Base-by-base conservation (phyloP, 2,113 vertebrate species). In the Eulemur macaco region DNA sequence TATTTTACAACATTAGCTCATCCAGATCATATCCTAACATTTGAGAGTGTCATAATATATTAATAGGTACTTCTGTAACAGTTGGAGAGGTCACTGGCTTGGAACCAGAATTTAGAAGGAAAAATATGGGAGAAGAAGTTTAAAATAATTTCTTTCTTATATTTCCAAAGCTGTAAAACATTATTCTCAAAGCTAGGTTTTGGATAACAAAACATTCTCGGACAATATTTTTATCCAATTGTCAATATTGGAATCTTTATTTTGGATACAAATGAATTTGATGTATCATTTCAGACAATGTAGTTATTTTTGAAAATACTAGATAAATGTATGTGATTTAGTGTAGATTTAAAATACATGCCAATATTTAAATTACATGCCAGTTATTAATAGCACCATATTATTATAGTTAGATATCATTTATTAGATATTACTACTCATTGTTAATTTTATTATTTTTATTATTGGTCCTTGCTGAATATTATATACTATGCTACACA, bases 1-100 rank as follows among this genome's bases (percentile, higher is more conserved):
- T 50, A 68, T 78, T 96, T 93, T 89, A 89, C 64, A 89, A 89
- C 45, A 47, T 68, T 17, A 81, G 39, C n/a, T 92, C 15, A 91
- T 13, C 23, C 45, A 42, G 34, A 52, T 69, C 77, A 73, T n/a
- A 52, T 56, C 78, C 47, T 68, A 39, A 64, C 29, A 90, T 31
- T 83, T 90, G 18, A 85, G 5, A 69, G 8, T 90, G 37, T 74
- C 84, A 82, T 13, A 68, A 21, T 82, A 45, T 34, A 87, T 94
- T 89, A 86, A 87, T 69, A 93, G 21, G 25, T 11, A 82, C 27
- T 78, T 96, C n/a, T 63, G 15, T 27, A 94, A 77, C 73, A 92
- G 37, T 68, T 82, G 29, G 31, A 84, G 69, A 68, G 15, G 56
- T 93, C 42, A 76, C 13, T 96, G 87, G 34, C 27, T 27, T 69